Evolutionary conservation across 2,888 invertebrate species (phyloP), one percentile per base, ranked within the genome.

Genomic region (Trissolcus brochymenae): DNA sequence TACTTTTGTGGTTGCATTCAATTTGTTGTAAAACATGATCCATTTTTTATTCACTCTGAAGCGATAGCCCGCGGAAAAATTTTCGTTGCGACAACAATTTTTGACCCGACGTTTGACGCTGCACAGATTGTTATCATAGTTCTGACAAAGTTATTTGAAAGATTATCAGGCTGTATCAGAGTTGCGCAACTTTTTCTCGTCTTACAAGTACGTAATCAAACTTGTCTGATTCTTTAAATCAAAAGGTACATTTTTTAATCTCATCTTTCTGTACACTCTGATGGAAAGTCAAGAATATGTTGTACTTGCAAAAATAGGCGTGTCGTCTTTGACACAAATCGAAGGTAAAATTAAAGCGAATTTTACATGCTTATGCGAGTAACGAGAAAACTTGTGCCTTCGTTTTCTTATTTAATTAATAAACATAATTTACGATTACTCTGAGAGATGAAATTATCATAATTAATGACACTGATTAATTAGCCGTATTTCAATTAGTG

Each of bases 141-240:
- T 75, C 50, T 51, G 3, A 14, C 53, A 51, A 60, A 73, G 60
- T 57, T 62, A 35, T 67, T 49, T 35, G 17, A 56, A 67, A 74
- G 67, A 74, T 74, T 73, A 66, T 29, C 55, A 62, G 43, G 57
- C 61, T 67, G 53, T 67, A 61, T 67, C 51, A 43, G 57, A 74
- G 46, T 59, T 57, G 46, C 4, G 19, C 56, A 74, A 74, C 67
- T 74, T 61, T 74, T 67, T 56, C 67, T 35, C 11, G 56, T 43
- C 55, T 66, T 66, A 66, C 66, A 67, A 73, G 66, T 66, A 73
- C 29, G 61, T 67, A 73, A 66, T 66, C 61, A 73, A 67, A 73
- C 56, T 73, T 67, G 50, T 50, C 59, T 66, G 66, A 73, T 66
- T 73, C 60, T 16, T 43, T 59, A 54, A 73, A 46, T 60, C 59